These are phyloP conservation scores for Cyaniris semiargus DNA, from an alignment of 2,888 invertebrate genomes.

Conservation along the genomic window DNA sequence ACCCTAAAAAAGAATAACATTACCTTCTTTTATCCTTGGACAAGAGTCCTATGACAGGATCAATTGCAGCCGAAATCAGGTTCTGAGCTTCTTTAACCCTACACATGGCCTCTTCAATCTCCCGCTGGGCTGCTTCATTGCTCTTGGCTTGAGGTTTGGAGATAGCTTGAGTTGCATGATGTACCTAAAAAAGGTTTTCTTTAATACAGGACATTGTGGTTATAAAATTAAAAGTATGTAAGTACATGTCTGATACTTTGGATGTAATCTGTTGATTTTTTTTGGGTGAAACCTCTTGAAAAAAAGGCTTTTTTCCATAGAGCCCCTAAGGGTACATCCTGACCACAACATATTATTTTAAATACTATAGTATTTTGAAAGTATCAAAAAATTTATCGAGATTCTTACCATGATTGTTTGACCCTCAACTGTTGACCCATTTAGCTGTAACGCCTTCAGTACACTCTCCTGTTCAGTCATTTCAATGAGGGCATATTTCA, in stretches of 20 bases:
- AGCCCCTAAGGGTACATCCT: no score
- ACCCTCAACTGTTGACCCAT: slow-evolving; percentile 88
- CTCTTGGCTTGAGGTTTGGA: slow-evolving; percentile 96
- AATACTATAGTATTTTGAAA: no score
- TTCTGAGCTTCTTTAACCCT: slow-evolving; percentile 97
- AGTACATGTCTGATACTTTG: no score
- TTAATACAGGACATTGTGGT: not conserved
- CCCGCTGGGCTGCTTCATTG: slow-evolving; percentile 96
- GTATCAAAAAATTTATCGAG: no score
- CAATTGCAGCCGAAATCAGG: slow-evolving; percentile 95
- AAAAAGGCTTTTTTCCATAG: no score
- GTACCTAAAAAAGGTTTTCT: slow-evolving; percentile 78
- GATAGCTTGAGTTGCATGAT: slow-evolving; percentile 95
- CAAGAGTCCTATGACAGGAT: slow-evolving; percentile 92
- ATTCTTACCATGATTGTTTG: slow-evolving; percentile 76
- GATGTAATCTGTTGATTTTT: no score
- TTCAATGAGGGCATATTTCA: slow-evolving; percentile 93
- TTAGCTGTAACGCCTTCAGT: slow-evolving; percentile 91
- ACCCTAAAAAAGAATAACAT: not conserved
- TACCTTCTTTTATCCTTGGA: slow-evolving; percentile 91
- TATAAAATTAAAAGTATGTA: no score
- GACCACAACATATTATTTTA: no score
- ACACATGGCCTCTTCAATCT: slow-evolving; percentile 98
- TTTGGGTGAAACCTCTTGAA: no score
- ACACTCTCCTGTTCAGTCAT: slow-evolving; percentile 95